These are phyloP conservation scores for Neoascia interrupta DNA, from an alignment of 2,888 invertebrate genomes.

Conservation along the genomic window DNA sequence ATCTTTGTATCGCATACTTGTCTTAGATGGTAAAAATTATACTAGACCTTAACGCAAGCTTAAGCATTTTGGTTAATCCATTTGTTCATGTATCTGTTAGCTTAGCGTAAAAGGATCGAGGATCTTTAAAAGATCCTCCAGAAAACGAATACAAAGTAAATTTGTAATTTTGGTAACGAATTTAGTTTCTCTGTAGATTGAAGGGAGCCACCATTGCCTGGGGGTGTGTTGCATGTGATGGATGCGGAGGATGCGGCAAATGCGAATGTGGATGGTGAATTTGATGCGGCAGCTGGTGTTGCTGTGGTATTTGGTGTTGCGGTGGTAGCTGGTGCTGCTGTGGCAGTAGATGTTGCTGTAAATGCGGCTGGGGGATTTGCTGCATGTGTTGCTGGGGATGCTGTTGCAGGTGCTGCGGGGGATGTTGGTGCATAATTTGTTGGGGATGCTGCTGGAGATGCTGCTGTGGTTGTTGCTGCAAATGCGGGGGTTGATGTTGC, in stretches of 20 bases:
- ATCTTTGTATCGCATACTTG: conserved; percentile 19
- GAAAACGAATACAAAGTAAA: conserved; percentile 33
- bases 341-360: too few relatives aligned
- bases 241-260: conserved; percentile 46
- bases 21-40: conserved; percentile 33
- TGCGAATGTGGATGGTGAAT: too few relatives aligned
- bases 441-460: conserved; percentile 22
- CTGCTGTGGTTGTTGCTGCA: too few relatives aligned
- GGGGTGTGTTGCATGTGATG: too few relatives aligned
- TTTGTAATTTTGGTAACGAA: conserved; percentile 32
- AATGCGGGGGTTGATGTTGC: conserved; percentile 26
- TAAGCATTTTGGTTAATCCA: conserved; percentile 16
- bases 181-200: conserved; percentile 71
- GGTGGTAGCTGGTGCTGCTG: conserved; percentile 31
- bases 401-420: conserved; percentile 14
- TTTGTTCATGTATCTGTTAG: conserved; percentile 34
- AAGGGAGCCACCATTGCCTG: conserved; percentile 72
- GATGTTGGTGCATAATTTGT: conserved; percentile 19
- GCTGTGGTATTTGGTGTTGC: too few relatives aligned
- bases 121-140: too few relatives aligned
- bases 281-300: too few relatives aligned
- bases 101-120: too few relatives aligned
- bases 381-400: conserved; percentile 29
- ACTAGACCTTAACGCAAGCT: conserved; percentile 33
- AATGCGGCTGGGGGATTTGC: conserved; percentile 37